A percentile compares a stretch with the other conserved stretches of the same genome.
Conservation (phyloP, 2,797 vertebrate species). For the Danio aesculapii region DNA sequence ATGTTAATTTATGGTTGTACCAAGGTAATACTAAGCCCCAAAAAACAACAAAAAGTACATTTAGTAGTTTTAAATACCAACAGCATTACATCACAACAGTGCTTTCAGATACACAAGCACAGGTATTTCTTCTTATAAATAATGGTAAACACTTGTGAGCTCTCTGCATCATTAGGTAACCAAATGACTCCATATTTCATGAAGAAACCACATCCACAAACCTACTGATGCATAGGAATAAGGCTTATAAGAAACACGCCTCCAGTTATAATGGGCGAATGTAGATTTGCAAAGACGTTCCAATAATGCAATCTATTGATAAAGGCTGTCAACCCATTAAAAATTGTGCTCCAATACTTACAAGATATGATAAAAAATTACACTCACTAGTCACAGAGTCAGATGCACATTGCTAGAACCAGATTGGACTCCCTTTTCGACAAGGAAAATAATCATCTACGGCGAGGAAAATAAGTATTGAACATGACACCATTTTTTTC, state of each 20-base stretch:
- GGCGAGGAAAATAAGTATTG: too few relatives aligned
- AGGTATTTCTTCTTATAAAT: neutral
- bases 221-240: neutral
- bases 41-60: too few relatives aligned
- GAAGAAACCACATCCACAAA: neutral
- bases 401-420: too few relatives aligned
- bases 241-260: neutral
- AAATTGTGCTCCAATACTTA: neutral
- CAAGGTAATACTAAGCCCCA: too few relatives aligned
- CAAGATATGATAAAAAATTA: too few relatives aligned
- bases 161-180: neutral
- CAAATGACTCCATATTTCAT: neutral
- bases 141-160: conserved; percentile 20
- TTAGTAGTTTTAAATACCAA: too few relatives aligned
- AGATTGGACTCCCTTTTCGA: too few relatives aligned
- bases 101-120: neutral
- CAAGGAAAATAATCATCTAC: too few relatives aligned
- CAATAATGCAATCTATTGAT: neutral
- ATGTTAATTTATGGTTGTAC: too few relatives aligned
- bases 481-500: too few relatives aligned
- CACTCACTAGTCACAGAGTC: too few relatives aligned
- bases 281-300: neutral
- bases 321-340: neutral
- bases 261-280: neutral
- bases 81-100: too few relatives aligned